A percentile compares a stretch with the other conserved stretches of the same genome.
These are phyloP conservation scores for Neosilurus mollespiculum DNA, from an alignment of 2,797 vertebrate genomes.

Conservation along the genomic window DNA sequence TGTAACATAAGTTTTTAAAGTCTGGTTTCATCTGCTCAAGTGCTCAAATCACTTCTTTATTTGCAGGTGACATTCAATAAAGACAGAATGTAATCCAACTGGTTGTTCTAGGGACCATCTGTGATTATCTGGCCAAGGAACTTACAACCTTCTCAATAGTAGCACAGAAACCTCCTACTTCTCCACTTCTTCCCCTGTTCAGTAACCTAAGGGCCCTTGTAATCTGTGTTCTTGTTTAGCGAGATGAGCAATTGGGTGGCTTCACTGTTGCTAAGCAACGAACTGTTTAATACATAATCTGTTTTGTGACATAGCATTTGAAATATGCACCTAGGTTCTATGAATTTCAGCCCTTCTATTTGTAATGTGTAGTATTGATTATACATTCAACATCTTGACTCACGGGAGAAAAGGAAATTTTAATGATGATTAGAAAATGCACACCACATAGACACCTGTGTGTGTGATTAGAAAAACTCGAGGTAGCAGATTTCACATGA, in stretches of 20 bases:
- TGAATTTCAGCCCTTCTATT: too few relatives aligned
- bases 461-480: not conserved
- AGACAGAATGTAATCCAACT: not conserved
- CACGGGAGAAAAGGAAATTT: not conserved
- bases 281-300: slow-evolving; percentile 12
- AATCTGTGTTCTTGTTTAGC: slow-evolving; percentile 11
- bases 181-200: not conserved
- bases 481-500: not conserved
- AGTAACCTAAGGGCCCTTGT: not conserved
- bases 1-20: not conserved
- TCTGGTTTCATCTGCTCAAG: not conserved
- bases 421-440: not conserved
- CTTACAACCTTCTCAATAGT: not conserved
- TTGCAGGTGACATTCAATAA: not conserved
- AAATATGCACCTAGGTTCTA: not conserved
- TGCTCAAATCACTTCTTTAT: not conserved
- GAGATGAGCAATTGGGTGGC: not conserved
- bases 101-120: not conserved
- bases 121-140: not conserved
- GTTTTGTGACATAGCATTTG: not conserved
- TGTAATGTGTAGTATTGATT: not conserved
- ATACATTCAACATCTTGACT: not conserved
- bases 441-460: not conserved
- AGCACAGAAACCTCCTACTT: not conserved
- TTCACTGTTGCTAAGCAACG: slow-evolving; percentile 26